phyloP scores from a whole-genome alignment of 2,113 vertebrate species.

The Brachirus orientalis region DNA sequence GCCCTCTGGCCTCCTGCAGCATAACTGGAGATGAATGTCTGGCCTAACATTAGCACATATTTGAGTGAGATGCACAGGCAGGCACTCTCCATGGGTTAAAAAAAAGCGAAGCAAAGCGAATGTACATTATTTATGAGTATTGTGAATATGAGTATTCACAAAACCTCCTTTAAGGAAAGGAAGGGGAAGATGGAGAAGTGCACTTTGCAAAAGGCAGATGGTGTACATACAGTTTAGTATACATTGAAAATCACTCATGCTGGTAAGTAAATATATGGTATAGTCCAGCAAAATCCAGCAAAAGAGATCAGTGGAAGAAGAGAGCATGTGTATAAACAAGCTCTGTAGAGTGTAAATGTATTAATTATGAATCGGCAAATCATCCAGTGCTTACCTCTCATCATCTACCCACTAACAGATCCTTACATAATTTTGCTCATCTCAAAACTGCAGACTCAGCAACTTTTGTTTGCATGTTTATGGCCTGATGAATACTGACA shows the following conservation, averaged over 20 bases:
- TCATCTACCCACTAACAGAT: background rate
- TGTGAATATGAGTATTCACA: conserved; percentile 19
- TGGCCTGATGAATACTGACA: background rate
- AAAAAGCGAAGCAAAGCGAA: conserved; percentile 28
- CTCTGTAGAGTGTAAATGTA: no score
- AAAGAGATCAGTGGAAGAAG: no score
- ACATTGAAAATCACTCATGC: conserved; percentile 28
- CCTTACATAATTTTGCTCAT: background rate
- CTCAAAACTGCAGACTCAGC: background rate
- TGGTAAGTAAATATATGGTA: conserved; percentile 19
- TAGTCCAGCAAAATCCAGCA: conserved; percentile 21
- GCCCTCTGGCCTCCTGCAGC: conserved; percentile 32
- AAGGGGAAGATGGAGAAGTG: background rate
- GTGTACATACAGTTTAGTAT: background rate
- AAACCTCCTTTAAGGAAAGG: conserved; percentile 5
- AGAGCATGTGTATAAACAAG: background rate
- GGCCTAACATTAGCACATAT: conserved; percentile 70
- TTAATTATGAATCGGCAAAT: background rate
- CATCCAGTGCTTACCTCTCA: background rate
- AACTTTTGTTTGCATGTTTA: background rate
- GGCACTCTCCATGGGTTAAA: conserved; percentile 33
- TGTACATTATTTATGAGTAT: conserved; percentile 59
- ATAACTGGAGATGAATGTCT: conserved; percentile 36
- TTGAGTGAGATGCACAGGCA: conserved; percentile 39
- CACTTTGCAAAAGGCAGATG: background rate